These are phyloP conservation scores for Ormyrus thymus DNA, from an alignment of 2,888 invertebrate species.

Conservation along the genomic window DNA sequence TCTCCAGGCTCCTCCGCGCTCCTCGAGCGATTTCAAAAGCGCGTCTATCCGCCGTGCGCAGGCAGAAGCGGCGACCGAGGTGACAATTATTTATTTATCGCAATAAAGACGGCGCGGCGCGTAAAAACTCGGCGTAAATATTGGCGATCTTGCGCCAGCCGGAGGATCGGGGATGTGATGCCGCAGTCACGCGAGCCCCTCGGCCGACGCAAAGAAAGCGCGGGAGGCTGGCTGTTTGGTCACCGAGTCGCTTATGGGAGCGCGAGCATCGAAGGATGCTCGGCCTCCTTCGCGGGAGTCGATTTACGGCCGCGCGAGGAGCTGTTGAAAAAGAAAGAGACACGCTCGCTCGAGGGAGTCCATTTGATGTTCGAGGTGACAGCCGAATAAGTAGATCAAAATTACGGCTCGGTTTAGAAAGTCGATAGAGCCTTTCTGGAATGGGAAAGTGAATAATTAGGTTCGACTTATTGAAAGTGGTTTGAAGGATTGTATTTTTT, in stretches of 20 bases:
- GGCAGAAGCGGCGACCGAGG: no score
- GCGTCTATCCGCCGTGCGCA: conserved; percentile 4
- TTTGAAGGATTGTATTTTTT: no score
- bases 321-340: background rate
- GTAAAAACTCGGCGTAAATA: conserved; percentile 15
- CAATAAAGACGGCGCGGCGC: background rate
- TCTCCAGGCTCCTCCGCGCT: background rate
- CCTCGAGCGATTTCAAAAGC: conserved; percentile 23
- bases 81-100: conserved; percentile 43
- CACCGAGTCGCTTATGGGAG: conserved; percentile 18
- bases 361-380: no score
- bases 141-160: conserved; percentile 1
- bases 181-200: conserved; percentile 31
- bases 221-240: background rate
- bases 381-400: no score
- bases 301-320: background rate
- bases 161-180: background rate
- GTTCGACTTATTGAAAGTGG: no score
- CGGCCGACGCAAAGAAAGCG: background rate
- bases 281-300: conserved; percentile 10
- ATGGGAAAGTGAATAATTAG: no score
- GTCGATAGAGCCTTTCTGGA: no score
- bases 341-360: no score
- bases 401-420: no score
- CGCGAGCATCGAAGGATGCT: background rate